phyloP scores from a whole-genome alignment of 1,140 invertebrate genomes.

The Helicoverpa zea region DNA sequence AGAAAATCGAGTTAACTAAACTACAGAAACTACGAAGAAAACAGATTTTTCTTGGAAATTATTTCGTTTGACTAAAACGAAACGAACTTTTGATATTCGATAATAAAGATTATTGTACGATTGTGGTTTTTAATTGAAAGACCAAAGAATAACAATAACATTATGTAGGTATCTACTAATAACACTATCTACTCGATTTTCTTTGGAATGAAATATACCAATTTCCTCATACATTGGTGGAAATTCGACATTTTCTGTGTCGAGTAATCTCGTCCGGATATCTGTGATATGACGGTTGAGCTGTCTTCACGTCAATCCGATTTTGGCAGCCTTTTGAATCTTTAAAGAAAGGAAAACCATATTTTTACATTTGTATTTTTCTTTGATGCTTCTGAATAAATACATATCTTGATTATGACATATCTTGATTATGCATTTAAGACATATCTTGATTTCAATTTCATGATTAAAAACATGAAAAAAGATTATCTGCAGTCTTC shows the following conservation, averaged over 20 bases:
- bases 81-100: no score
- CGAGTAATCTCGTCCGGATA: slow-evolving; percentile 37
- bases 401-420: neutral
- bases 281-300: slow-evolving; percentile 26
- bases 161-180: neutral
- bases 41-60: neutral
- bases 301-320: slow-evolving; percentile 10
- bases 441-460: neutral
- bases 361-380: neutral
- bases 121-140: no score
- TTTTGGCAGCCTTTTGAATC: slow-evolving; percentile 32
- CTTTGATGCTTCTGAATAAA: neutral
- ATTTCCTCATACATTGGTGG: slow-evolving; percentile 29
- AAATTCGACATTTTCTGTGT: neutral
- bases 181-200: no score
- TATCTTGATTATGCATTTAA: neutral
- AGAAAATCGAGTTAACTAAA: slow-evolving; percentile 10
- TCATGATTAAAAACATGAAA: no score
- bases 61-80: no score
- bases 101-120: no score
- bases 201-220: neutral
- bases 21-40: neutral
- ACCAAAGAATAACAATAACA: neutral
- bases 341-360: neutral
- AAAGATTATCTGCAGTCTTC: no score